These are phyloP conservation scores for Cheilosia vulpina DNA, from an alignment of 2,888 invertebrate genomes.

Conservation along the genomic window DNA sequence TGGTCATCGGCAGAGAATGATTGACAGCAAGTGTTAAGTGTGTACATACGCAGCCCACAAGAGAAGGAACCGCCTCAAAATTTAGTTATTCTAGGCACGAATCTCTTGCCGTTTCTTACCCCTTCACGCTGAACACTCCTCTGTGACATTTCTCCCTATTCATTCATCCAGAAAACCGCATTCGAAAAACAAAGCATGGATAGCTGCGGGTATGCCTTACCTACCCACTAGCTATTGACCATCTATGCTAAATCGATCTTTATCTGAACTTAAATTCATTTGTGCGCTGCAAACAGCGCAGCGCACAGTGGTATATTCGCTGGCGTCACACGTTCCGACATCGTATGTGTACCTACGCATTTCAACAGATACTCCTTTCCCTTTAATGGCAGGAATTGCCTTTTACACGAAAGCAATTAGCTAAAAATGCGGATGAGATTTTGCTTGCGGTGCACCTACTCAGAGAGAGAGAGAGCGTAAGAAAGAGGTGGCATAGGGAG, in stretches of 20 bases:
- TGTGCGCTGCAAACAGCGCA: conserved; percentile 13
- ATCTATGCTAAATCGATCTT: conserved; percentile 58
- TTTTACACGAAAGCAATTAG: conserved; percentile 70
- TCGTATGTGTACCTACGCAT: conserved; percentile 45
- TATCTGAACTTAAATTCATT: conserved; percentile 51
- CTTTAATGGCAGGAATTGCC: conserved; percentile 54
- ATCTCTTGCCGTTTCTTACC: too few relatives aligned
- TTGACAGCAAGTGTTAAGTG: too few relatives aligned
- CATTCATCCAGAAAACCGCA: neutral
- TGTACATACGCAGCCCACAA: too few relatives aligned
- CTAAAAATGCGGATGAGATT: conserved; percentile 72
- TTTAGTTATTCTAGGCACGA: too few relatives aligned
- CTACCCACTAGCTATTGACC: conserved; percentile 27
- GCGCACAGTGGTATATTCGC: conserved; percentile 24
- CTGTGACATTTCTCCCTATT: too few relatives aligned
- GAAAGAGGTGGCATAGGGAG: conserved; percentile 12
- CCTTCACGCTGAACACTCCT: too few relatives aligned
- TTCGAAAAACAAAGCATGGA: neutral
- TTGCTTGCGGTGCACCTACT: conserved; percentile 31
- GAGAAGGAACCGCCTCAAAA: too few relatives aligned
- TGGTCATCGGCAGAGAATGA: too few relatives aligned
- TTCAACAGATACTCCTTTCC: conserved; percentile 60
- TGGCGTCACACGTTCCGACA: conserved; percentile 32
- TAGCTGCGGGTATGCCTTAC: neutral
- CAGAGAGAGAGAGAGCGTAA: neutral